A percentile compares a stretch with the other conserved stretches of the same genome.
phyloP scores from a whole-genome alignment of 2,113 vertebrate genomes.

The Symphodus melops region DNA sequence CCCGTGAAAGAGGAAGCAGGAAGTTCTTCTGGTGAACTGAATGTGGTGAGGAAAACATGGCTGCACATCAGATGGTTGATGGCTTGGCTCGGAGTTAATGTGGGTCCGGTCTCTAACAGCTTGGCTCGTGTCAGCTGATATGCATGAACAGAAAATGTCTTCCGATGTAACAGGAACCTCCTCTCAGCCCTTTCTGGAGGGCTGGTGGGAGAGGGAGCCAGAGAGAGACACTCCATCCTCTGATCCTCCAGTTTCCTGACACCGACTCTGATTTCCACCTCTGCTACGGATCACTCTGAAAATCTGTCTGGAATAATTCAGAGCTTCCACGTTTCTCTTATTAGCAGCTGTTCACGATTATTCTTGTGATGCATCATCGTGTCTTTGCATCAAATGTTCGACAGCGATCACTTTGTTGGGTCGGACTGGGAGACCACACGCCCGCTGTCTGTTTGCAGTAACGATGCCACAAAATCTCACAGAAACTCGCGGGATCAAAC shows the following conservation, averaged over 20 bases:
- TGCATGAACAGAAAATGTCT: conserved; percentile 10
- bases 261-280: conserved; percentile 30
- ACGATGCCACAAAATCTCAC: no score
- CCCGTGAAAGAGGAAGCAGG: no score
- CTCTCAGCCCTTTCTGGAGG: neutral
- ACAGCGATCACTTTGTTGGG: neutral
- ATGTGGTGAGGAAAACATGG: conserved; percentile 14
- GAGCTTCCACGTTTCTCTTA: neutral
- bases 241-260: neutral
- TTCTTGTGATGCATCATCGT: neutral
- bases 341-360: neutral
- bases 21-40: no score
- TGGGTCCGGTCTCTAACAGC: conserved; percentile 20
- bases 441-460: no score
- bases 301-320: no score
- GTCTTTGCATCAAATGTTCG: neutral
- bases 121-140: conserved; percentile 11
- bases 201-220: neutral
- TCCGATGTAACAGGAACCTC: neutral
- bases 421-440: no score
- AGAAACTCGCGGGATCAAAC: no score
- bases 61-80: conserved; percentile 7
- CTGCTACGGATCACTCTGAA: conserved; percentile 8
- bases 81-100: conserved; percentile 23
- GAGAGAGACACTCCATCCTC: conserved; percentile 3